Conservation (phyloP, 2,797 vertebrate species). For the Lerista edwardsae region DNA sequence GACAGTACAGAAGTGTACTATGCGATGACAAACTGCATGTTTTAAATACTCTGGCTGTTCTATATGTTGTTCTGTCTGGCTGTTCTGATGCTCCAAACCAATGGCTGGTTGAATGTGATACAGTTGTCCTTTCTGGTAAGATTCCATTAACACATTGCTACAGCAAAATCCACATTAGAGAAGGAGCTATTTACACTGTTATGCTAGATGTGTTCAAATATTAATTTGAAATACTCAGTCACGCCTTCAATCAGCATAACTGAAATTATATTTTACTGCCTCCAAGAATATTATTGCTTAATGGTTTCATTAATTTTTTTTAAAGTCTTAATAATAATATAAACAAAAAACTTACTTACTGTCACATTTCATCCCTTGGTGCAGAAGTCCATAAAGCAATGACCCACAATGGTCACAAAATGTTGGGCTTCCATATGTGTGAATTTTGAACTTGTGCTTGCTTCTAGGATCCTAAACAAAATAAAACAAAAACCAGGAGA, state of each 20-base stretch:
- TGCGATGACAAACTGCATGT: background rate
- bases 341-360: slow-evolving; percentile 82
- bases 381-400: slow-evolving; percentile 94
- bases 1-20: background rate
- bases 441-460: slow-evolving; percentile 99
- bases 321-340: background rate
- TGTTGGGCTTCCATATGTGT: slow-evolving; percentile 94
- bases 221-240: slow-evolving; percentile 32
- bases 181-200: background rate
- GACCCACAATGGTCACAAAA: slow-evolving; percentile 98
- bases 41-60: background rate
- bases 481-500: background rate
- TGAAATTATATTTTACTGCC: slow-evolving; percentile 55
- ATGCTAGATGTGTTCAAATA: slow-evolving; percentile 38
- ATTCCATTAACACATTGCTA: slow-evolving; percentile 39
- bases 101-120: background rate
- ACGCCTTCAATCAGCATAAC: slow-evolving; percentile 59
- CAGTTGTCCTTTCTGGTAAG: slow-evolving; percentile 13
- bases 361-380: slow-evolving; percentile 99
- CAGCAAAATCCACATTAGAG: background rate
- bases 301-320: slow-evolving; percentile 26
- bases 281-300: background rate
- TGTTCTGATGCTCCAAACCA: background rate
- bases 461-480: slow-evolving; percentile 95
- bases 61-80: no score